These are phyloP conservation scores for Ailuropoda melanoleuca DNA, from an alignment of 2,113 vertebrate species.

Conservation along the genomic window DNA sequence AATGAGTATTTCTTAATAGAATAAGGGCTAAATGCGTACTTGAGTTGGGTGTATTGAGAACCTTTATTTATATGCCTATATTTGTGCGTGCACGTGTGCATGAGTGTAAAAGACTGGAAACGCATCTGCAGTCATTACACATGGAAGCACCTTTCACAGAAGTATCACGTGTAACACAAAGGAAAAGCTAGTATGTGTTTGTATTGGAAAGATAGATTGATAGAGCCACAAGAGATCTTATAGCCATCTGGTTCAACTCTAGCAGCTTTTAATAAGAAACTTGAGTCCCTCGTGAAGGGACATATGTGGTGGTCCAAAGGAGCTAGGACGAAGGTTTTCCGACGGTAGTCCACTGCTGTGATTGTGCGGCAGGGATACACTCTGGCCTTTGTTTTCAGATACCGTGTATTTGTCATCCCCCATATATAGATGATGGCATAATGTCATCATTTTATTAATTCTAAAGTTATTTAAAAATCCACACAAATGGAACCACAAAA, in stretches of 20 bases:
- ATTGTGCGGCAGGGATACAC: rapidly evolving
- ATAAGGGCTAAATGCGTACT: background rate
- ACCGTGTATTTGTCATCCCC: background rate
- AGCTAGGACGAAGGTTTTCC: background rate
- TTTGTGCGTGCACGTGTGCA: background rate
- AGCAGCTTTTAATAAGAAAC: background rate
- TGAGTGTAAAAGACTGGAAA: background rate
- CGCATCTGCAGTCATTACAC: background rate
- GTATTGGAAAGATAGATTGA: background rate
- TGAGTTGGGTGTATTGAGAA: background rate
- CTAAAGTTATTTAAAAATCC: background rate
- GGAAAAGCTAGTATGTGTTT: background rate
- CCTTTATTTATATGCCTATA: background rate
- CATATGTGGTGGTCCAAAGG: background rate
- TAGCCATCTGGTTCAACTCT: background rate
- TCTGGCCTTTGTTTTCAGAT: background rate
- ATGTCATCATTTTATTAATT: background rate
- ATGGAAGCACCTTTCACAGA: background rate
- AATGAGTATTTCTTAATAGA: constrained; percentile 19
- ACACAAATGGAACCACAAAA: background rate
- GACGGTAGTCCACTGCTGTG: background rate
- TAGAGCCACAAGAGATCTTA: background rate
- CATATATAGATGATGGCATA: background rate
- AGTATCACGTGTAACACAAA: background rate
- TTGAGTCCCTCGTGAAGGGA: background rate